phyloP scores from a whole-genome alignment of 2,888 invertebrate species.

The Campoplex nolae region DNA sequence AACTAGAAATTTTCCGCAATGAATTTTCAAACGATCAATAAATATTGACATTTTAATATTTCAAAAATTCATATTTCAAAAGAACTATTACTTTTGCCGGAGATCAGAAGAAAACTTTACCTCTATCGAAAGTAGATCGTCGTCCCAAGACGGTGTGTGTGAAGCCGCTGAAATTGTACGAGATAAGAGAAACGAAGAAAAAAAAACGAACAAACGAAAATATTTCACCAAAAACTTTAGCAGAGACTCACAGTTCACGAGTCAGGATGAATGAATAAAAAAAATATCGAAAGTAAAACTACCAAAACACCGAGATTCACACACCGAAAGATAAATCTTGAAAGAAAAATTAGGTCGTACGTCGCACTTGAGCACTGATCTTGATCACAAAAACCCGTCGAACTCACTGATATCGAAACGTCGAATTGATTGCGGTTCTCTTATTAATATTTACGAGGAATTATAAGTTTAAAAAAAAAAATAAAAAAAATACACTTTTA shows the following conservation, averaged over 20 bases:
- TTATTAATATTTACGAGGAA: constrained; percentile 1
- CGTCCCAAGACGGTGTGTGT: neutral
- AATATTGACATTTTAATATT: neutral
- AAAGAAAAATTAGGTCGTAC: neutral
- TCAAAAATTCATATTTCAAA: neutral
- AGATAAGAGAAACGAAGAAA: neutral
- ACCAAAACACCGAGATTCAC: constrained; percentile 24
- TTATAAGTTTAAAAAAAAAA: neutral
- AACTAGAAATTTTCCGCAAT: too few species aligned
- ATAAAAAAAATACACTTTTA: neutral
- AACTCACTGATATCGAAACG: constrained; percentile 45
- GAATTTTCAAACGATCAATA: neutral
- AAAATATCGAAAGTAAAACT: constrained; percentile 12
- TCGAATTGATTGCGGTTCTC: constrained; percentile 3
- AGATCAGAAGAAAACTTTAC: neutral
- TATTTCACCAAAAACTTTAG: neutral
- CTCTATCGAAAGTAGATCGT: neutral
- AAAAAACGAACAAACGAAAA: neutral
- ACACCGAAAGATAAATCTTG: constrained; percentile 37
- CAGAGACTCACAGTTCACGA: neutral
- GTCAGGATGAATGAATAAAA: neutral
- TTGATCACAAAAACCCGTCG: constrained; percentile 11
- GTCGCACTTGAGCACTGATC: constrained; percentile 33
- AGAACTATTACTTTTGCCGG: neutral
- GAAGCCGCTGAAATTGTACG: neutral